Evolutionary conservation across 1,140 invertebrate species (phyloP).

Genomic region (Platyscapa corneri): DNA sequence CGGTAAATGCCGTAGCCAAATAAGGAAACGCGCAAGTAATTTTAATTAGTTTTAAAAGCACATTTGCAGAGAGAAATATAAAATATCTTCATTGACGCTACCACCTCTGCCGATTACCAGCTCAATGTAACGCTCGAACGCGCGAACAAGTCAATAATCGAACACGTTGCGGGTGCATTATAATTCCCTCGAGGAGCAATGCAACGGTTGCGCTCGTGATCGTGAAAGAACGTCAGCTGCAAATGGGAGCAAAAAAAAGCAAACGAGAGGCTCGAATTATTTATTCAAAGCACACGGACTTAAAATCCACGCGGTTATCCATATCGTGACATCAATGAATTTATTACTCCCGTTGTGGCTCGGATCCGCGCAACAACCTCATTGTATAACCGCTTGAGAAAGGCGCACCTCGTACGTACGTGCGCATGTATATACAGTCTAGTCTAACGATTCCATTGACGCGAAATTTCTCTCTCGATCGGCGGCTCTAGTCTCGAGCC

Average conservation of each 20-base stretch:
- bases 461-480: slow-evolving; percentile 34
- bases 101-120: not conserved
- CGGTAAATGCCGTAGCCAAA: not conserved
- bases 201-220: not conserved
- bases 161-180: too few species aligned
- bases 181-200: too few species aligned
- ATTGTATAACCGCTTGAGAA: slow-evolving; percentile 34
- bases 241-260: not conserved
- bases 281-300: slow-evolving; percentile 36
- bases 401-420: not conserved
- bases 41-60: not conserved
- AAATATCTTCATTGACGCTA: not conserved
- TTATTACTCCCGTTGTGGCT: slow-evolving; percentile 21
- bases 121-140: not conserved
- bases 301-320: slow-evolving; percentile 14
- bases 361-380: not conserved
- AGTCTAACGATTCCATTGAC: slow-evolving; percentile 32
- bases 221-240: not conserved
- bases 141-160: too few species aligned
- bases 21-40: not conserved
- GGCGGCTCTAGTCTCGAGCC: not conserved
- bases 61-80: not conserved
- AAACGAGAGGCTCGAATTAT: not conserved
- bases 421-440: not conserved
- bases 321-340: slow-evolving; percentile 32